Evolutionary conservation across 1,140 invertebrate genomes (phyloP).

Genomic region (Drosophila truncata): DNA sequence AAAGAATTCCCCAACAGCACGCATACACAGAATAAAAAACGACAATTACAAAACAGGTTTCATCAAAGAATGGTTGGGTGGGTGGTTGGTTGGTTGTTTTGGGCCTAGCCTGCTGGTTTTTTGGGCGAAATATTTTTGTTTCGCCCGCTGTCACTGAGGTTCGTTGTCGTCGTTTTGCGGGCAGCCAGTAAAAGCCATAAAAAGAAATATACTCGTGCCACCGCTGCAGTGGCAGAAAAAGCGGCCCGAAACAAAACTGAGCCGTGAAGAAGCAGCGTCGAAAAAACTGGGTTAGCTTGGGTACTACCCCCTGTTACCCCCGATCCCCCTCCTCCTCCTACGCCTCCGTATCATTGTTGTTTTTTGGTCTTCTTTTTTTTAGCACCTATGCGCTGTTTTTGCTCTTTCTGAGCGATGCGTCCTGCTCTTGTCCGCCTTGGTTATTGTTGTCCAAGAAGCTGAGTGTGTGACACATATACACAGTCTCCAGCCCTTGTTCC

Average conservation of each 20-base stretch:
- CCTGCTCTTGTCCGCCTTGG: conserved; percentile 56
- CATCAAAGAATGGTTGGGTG: conserved; percentile 34
- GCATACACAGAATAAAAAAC: conserved; percentile 59
- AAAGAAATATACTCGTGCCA: conserved; percentile 72
- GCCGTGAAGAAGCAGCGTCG: conserved; percentile 57
- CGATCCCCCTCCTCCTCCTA: neutral
- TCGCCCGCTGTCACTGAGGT: conserved; percentile 41
- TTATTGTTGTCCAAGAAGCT: conserved; percentile 73
- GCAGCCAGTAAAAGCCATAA: conserved; percentile 73
- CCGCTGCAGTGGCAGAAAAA: conserved; percentile 16
- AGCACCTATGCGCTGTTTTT: conserved; percentile 62
- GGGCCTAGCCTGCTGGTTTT: neutral
- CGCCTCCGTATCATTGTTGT: conserved; percentile 50
- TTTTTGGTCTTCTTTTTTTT: conserved; percentile 33
- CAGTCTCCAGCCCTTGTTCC: conserved; percentile 28
- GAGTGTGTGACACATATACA: conserved; percentile 75
- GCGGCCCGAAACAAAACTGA: conserved; percentile 54
- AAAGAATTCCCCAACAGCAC: conserved; percentile 52
- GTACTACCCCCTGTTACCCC: neutral
- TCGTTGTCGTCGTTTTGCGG: conserved; percentile 67
- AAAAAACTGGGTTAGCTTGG: conserved; percentile 67
- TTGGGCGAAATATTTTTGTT: conserved; percentile 31
- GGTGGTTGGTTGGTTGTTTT: neutral
- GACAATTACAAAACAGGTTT: conserved; percentile 80
- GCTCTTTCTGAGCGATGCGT: conserved; percentile 58